Evolutionary conservation across 1,140 invertebrate genomes (phyloP).

Genomic region (Ruditapes philippinarum): DNA sequence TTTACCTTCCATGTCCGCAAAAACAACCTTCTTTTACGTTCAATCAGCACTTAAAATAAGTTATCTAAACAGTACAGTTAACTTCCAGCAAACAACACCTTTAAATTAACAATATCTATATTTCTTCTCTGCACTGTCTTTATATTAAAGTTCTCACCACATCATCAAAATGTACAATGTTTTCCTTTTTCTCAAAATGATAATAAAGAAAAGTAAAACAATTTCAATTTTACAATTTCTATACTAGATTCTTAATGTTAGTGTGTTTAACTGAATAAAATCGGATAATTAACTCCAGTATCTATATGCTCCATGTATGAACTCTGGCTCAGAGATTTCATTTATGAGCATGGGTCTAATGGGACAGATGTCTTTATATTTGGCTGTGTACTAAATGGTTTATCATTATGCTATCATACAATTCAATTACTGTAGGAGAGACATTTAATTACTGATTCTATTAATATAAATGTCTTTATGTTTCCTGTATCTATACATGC

Average conservation of each 20-base stretch:
- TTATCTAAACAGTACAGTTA: too few relatives aligned
- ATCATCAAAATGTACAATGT: background rate
- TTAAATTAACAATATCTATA: too few relatives aligned
- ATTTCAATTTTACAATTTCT: background rate
- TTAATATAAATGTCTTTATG: conserved; percentile 22
- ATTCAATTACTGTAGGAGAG: background rate
- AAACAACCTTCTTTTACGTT: background rate
- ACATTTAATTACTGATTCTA: background rate
- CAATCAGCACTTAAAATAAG: too few relatives aligned
- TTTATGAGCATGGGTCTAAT: background rate
- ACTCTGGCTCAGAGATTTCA: background rate
- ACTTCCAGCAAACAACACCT: too few relatives aligned
- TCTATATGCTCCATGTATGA: background rate
- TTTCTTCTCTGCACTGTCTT: background rate
- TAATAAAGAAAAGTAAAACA: background rate
- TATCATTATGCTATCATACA: conserved; percentile 6
- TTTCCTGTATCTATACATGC: too few relatives aligned
- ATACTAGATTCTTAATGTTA: background rate
- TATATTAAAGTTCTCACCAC: background rate
- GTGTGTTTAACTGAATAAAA: too few relatives aligned
- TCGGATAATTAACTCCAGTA: too few relatives aligned
- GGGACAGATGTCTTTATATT: too few relatives aligned
- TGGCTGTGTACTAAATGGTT: background rate
- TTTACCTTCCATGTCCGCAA: conserved; percentile 7
- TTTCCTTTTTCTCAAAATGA: background rate